Conservation (phyloP, 2,113 vertebrate genomes). For the Pimephales promelas region DNA sequence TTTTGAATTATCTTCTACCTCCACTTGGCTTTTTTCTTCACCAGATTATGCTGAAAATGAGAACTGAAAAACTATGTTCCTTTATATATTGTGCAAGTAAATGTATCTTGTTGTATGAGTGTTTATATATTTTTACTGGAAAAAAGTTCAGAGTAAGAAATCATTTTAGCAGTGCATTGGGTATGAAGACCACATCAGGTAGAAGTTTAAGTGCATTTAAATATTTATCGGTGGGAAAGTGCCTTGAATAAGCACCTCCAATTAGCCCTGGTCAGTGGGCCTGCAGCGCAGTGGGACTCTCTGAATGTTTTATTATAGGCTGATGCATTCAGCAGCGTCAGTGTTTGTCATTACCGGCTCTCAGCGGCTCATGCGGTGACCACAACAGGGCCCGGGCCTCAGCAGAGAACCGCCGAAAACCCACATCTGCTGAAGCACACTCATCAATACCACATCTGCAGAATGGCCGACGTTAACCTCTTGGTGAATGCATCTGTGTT, state of each 20-base stretch:
- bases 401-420: not conserved
- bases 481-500: conserved; percentile 18
- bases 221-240: conserved; percentile 25
- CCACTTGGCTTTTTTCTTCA: no score
- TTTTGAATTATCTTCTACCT: no score
- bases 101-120: not conserved
- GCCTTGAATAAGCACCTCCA: conserved; percentile 54
- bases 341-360: conserved; percentile 48
- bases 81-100: not conserved
- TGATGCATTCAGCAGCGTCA: conserved; percentile 46
- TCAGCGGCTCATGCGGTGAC: not conserved
- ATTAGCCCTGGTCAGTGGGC: conserved; percentile 55
- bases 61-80: not conserved
- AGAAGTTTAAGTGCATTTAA: conserved; percentile 27
- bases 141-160: not conserved
- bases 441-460: not conserved
- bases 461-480: not conserved
- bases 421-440: not conserved
- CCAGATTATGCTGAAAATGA: not conserved
- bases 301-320: conserved; percentile 56
- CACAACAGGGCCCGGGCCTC: conserved; percentile 1
- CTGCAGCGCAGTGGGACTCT: conserved; percentile 46
- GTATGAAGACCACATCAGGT: conserved; percentile 34
- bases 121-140: not conserved
- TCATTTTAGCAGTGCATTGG: not conserved